Evolutionary conservation across 2,797 vertebrate genomes (phyloP).

Genomic region (Cuculus canorus): DNA sequence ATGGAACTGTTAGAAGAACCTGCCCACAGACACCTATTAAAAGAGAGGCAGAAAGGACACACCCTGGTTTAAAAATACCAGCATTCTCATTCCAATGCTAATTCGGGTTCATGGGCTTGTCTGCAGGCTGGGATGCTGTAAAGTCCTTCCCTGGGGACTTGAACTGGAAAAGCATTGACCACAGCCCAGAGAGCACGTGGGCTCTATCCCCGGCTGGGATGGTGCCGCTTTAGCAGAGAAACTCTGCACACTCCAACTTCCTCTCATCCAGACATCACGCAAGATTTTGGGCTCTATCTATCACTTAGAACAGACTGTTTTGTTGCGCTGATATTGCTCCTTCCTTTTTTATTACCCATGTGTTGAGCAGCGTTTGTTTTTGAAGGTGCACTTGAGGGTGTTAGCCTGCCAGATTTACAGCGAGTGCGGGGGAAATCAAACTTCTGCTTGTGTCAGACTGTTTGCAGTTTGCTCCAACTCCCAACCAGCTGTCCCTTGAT

Average conservation of each 20-base stretch:
- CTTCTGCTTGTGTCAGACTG: constrained; percentile 32
- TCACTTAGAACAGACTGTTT: not conserved
- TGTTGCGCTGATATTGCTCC: fast-evolving
- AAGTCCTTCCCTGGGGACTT: not conserved
- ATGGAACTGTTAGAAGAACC: not conserved
- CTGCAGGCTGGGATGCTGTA: not conserved
- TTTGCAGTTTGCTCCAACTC: not conserved
- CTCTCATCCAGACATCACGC: fast-evolving
- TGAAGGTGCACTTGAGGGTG: not conserved
- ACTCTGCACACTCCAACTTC: not conserved
- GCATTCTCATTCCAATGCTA: not conserved
- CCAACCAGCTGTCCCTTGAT: constrained; percentile 54
- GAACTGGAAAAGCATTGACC: not conserved
- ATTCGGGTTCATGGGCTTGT: not conserved
- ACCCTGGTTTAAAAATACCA: constrained; percentile 24
- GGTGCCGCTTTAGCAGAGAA: not conserved
- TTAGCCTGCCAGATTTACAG: not conserved
- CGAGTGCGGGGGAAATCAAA: not conserved
- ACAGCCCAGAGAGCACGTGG: fast-evolving
- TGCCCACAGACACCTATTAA: constrained; percentile 29
- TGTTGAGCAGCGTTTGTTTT: not conserved
- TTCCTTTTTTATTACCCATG: not conserved
- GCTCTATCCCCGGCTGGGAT: not conserved
- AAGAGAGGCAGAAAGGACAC: not conserved
- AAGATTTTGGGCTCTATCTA: not conserved